Evolutionary conservation across 2,888 invertebrate genomes (phyloP).

Genomic region (Calliopum simillimum): DNA sequence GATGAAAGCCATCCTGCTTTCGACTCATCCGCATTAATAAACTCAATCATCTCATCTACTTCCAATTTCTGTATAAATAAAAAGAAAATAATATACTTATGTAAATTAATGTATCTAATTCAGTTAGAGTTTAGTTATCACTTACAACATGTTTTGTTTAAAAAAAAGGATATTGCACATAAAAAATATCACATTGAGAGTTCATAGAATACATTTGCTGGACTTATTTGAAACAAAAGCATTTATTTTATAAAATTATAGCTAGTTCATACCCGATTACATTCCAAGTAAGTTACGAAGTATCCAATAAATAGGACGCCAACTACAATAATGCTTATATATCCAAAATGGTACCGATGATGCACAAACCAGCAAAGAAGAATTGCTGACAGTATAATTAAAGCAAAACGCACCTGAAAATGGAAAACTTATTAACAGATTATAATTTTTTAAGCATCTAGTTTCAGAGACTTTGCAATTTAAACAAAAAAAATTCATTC

Average conservation of each 20-base stretch:
- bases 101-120: too few relatives aligned
- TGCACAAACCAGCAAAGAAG: slow-evolving; percentile 49
- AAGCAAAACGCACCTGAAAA: slow-evolving; percentile 53
- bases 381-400: slow-evolving; percentile 43
- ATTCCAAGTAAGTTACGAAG: slow-evolving; percentile 58
- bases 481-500: too few relatives aligned
- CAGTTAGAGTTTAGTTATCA: too few relatives aligned
- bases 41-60: slow-evolving; percentile 52
- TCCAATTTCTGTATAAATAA: slow-evolving; percentile 54
- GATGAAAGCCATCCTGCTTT: slow-evolving; percentile 40
- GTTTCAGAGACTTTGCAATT: too few relatives aligned
- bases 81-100: not conserved
- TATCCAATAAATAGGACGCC: slow-evolving; percentile 54
- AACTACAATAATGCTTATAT: slow-evolving; percentile 45
- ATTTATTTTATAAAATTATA: too few relatives aligned
- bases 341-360: slow-evolving; percentile 48
- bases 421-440: not conserved
- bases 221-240: too few relatives aligned
- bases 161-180: not conserved
- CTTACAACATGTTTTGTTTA: not conserved
- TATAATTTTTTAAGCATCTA: too few relatives aligned
- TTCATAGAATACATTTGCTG: too few relatives aligned
- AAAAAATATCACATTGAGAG: too few relatives aligned
- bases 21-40: slow-evolving; percentile 12
- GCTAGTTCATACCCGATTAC: slow-evolving; percentile 55